phyloP scores from a whole-genome alignment of 2,888 invertebrate species.

The Nemoura dubitans region DNA sequence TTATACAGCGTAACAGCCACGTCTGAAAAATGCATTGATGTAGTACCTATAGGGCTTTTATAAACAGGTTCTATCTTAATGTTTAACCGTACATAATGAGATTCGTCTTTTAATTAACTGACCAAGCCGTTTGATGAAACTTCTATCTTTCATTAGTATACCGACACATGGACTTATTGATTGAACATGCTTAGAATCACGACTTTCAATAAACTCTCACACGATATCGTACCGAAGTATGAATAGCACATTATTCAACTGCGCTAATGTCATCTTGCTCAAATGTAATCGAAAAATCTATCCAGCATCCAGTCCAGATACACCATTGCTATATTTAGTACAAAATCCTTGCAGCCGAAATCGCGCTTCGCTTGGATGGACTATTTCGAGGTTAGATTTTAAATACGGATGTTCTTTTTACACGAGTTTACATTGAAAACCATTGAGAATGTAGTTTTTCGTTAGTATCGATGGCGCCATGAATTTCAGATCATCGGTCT shows the following conservation, averaged over 20 bases:
- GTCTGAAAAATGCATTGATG: slow-evolving; percentile 9
- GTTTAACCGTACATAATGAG: neutral
- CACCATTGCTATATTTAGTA: slow-evolving; percentile 1
- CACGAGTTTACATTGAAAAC: neutral
- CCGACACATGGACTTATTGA: slow-evolving; percentile 26
- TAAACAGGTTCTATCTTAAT: slow-evolving; percentile 15
- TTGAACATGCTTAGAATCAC: slow-evolving; percentile 29
- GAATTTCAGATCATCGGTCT: neutral
- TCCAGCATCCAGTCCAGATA: neutral
- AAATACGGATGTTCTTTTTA: slow-evolving; percentile 20
- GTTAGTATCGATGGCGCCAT: neutral
- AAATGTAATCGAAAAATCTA: too few relatives aligned
- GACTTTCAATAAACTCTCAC: slow-evolving; percentile 14
- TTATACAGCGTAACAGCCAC: neutral
- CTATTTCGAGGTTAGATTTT: slow-evolving; percentile 25
- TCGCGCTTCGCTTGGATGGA: slow-evolving; percentile 25
- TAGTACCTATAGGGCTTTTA: neutral
- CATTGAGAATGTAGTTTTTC: neutral
- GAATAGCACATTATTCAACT: neutral
- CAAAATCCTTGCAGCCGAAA: slow-evolving; percentile 8
- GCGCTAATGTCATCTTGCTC: neutral
- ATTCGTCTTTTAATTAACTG: slow-evolving; percentile 26
- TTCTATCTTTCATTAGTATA: slow-evolving; percentile 15
- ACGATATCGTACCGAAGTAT: neutral
- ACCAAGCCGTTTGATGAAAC: slow-evolving; percentile 8